A percentile compares a stretch with the other conserved stretches of the same genome.
Evolutionary conservation across 2,888 invertebrate species (phyloP).

Genomic region (Calameuta pallipes): DNA sequence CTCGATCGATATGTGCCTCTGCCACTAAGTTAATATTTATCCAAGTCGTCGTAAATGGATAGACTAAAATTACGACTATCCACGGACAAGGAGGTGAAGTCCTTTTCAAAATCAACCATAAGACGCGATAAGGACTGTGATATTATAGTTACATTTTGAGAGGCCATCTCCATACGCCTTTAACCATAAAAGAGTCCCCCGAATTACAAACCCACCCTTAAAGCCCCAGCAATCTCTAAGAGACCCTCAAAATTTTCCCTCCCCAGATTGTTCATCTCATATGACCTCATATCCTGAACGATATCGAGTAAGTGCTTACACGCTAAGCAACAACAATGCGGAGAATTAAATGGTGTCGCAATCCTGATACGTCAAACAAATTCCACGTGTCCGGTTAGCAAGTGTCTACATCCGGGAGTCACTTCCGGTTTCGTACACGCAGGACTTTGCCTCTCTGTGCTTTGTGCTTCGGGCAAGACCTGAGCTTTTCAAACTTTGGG

Average conservation of each 20-base stretch:
- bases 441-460: background rate
- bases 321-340: background rate
- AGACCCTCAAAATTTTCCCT: background rate
- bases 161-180: background rate
- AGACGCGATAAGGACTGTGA: background rate
- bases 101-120: background rate
- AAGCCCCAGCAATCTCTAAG: background rate
- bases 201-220: background rate
- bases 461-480: background rate
- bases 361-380: background rate
- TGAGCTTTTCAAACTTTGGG: background rate
- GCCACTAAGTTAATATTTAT: background rate
- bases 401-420: background rate
- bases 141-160: background rate
- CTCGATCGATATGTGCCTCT: background rate
- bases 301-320: background rate
- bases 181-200: background rate
- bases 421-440: background rate
- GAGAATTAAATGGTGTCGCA: background rate
- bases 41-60: background rate
- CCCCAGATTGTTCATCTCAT: background rate
- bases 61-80: background rate
- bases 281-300: background rate
- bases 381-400: background rate
- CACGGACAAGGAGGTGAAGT: no score